Evolutionary conservation across 2,113 vertebrate genomes (phyloP).

Genomic region (Grammomys surdaster): DNA sequence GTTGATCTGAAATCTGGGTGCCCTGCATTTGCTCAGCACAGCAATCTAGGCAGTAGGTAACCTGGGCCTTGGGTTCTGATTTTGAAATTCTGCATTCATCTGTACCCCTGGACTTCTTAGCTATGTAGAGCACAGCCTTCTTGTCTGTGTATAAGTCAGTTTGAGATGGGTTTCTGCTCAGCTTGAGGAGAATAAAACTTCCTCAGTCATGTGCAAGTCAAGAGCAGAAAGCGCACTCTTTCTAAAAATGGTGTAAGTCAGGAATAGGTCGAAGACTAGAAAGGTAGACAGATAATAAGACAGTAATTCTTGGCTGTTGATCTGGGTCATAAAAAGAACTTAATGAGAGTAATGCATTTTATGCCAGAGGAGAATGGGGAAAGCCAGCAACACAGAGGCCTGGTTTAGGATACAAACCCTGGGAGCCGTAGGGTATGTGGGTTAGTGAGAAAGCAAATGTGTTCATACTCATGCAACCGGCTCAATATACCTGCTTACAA

Average conservation of each 20-base stretch:
- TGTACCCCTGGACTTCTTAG: background rate
- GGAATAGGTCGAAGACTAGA: background rate
- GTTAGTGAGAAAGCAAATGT: background rate
- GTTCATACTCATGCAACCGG: too few species aligned
- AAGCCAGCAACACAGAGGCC: background rate
- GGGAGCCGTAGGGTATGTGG: background rate
- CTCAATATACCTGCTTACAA: background rate
- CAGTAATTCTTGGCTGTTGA: background rate
- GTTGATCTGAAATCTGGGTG: background rate
- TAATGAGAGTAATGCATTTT: background rate
- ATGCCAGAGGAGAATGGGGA: background rate
- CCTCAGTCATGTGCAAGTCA: background rate
- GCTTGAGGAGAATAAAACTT: background rate
- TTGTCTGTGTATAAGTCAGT: background rate
- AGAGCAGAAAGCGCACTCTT: background rate
- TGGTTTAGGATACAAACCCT: background rate
- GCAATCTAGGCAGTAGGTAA: background rate
- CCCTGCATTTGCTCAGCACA: background rate
- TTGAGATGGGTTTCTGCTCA: constrained; percentile 12
- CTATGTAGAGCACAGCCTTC: background rate
- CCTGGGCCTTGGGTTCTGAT: background rate
- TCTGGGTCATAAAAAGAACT: background rate
- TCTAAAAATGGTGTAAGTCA: background rate
- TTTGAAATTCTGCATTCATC: background rate
- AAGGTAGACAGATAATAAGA: background rate